Evolutionary conservation across 2,888 invertebrate genomes (phyloP), one percentile per base, ranked within the genome.

Genomic region (Caenorhabditis virilis): DNA sequence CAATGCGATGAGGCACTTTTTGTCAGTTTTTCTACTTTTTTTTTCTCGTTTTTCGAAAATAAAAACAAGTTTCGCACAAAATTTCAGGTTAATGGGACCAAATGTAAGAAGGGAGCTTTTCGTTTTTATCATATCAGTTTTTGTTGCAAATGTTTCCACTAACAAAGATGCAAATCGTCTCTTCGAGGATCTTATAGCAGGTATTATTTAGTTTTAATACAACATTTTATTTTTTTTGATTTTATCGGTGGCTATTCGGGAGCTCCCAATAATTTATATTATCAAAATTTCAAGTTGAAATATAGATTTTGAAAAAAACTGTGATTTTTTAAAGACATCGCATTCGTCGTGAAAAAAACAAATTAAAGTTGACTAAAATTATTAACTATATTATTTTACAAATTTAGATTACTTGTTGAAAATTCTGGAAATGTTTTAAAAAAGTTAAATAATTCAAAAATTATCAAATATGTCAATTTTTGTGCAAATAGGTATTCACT

Each of bases 181-280:
- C 2, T 81, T 79, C 54, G 80, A 80, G 58, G 75, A 76, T 64
- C 67, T 79, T n/a, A 66, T 79, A 39, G 72, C 61, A 50, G 67
- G 66, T 66, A 9, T 30, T 16, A 11, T 18, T 15, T 9, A 26
- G 20, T n/a, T n/a, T n/a, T n/a, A n/a, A n/a, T n/a, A n/a, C n/a
- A n/a, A n/a, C n/a, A n/a, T n/a, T n/a, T n/a, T n/a, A n/a, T n/a
- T n/a, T n/a, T n/a, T n/a, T n/a, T n/a, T n/a, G n/a, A n/a, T n/a
- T n/a, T n/a, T n/a, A n/a, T n/a, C n/a, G n/a, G n/a, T n/a, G n/a
- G n/a, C n/a, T n/a, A n/a, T n/a, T n/a, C n/a, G n/a, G n/a, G n/a
- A n/a, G n/a, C n/a, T n/a, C n/a, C n/a, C n/a, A n/a, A n/a, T n/a
- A n/a, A n/a, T n/a, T n/a, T n/a, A n/a, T n/a, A n/a, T n/a, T n/a